phyloP scores from a whole-genome alignment of 2,888 invertebrate species.

The Nephrotoma flavescens region DNA sequence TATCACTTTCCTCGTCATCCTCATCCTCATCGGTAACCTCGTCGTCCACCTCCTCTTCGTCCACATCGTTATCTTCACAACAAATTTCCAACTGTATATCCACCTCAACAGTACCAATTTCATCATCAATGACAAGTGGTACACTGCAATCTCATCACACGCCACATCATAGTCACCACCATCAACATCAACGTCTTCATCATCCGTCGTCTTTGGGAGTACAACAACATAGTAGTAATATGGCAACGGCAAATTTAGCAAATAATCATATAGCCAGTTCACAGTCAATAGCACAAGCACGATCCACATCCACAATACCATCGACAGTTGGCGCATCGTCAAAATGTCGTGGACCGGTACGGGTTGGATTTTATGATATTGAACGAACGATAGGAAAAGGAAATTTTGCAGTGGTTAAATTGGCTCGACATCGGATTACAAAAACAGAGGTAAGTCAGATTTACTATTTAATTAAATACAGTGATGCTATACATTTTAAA shows the following conservation, averaged over 20 bases:
- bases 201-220: neutral
- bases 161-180: neutral
- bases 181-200: neutral
- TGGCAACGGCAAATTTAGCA: neutral
- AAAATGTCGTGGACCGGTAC: slow-evolving; percentile 51
- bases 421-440: slow-evolving; percentile 94
- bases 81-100: neutral
- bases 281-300: neutral
- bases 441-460: slow-evolving; percentile 79
- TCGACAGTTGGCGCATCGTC: neutral
- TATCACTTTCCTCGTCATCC: neutral
- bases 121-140: neutral
- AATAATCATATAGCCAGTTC: neutral
- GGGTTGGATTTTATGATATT: slow-evolving; percentile 96
- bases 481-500: neutral
- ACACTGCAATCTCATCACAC: neutral
- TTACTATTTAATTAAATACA: neutral
- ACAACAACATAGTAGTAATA: neutral
- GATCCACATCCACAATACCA: neutral
- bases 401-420: slow-evolving; percentile 97
- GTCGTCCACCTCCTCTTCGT: neutral
- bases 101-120: neutral
- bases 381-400: slow-evolving; percentile 97
- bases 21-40: neutral
- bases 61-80: neutral